phyloP scores from a whole-genome alignment of 2,888 invertebrate species.

The Micropterix aruncella region DNA sequence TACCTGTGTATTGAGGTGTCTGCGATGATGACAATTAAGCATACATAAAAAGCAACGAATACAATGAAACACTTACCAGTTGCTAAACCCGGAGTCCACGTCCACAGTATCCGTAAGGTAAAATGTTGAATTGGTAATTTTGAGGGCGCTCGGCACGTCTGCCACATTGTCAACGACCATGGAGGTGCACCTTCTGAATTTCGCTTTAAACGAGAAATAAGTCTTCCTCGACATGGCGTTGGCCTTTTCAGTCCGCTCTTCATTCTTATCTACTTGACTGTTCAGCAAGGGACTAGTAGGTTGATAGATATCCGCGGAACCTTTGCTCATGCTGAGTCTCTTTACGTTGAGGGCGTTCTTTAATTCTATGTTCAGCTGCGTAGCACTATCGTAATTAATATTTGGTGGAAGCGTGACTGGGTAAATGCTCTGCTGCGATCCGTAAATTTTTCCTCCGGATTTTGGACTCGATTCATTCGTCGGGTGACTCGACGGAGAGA shows the following conservation, averaged over 20 bases:
- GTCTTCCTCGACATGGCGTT: constrained; percentile 24
- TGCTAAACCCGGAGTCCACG: constrained; percentile 46
- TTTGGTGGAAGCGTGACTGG: background rate
- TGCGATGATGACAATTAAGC: no score
- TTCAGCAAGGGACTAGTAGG: background rate
- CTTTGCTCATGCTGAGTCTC: constrained; percentile 19
- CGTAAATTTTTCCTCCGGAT: background rate
- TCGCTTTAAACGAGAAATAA: constrained; percentile 44
- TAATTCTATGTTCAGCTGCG: constrained; percentile 16
- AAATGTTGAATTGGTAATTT: constrained; percentile 53
- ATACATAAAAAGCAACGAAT: no score
- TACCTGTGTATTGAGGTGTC: no score
- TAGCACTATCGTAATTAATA: background rate
- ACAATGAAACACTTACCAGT: constrained; percentile 33
- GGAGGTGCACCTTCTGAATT: constrained; percentile 45
- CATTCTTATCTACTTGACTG: background rate
- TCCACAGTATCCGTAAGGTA: constrained; percentile 55
- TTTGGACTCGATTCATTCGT: constrained; percentile 4
- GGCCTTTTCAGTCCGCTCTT: background rate
- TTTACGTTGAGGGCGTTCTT: constrained; percentile 22
- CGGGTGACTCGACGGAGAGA: background rate
- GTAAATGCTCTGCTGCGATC: constrained; percentile 1
- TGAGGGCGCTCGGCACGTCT: constrained; percentile 37
- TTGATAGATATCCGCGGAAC: constrained; percentile 8
- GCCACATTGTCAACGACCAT: constrained; percentile 37